phyloP scores from a whole-genome alignment of 2,888 invertebrate genomes.

The Pachymerium ferrugineum region DNA sequence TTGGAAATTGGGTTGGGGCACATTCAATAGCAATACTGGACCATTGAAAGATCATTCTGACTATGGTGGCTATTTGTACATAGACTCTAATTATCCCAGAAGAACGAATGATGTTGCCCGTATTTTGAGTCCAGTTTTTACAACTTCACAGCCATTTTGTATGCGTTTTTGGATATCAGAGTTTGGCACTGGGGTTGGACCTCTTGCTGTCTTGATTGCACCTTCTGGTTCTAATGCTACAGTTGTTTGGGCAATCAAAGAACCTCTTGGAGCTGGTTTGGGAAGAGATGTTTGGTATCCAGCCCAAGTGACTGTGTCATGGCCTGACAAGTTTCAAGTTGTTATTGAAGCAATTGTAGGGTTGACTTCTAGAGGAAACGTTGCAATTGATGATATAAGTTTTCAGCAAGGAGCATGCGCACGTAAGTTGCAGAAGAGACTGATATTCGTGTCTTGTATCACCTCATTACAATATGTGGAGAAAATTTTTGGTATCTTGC shows the following conservation, averaged over 20 bases:
- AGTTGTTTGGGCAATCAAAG: conserved; percentile 7
- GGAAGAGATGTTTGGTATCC: conserved; percentile 28
- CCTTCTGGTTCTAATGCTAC: background rate
- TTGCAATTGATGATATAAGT: conserved; percentile 56
- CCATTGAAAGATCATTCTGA: conserved; percentile 43
- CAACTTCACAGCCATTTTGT: conserved; percentile 33
- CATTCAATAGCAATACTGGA: conserved; percentile 42
- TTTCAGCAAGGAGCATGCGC: conserved; percentile 55
- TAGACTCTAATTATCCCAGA: conserved; percentile 43
- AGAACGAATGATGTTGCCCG: conserved; percentile 42
- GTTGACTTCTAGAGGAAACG: conserved; percentile 54
- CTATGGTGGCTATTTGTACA: conserved; percentile 44
- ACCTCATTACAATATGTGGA: too few relatives aligned
- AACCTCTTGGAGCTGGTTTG: conserved; percentile 28
- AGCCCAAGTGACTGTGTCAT: conserved; percentile 17
- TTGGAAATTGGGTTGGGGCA: conserved; percentile 43
- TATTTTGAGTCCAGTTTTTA: conserved; percentile 42
- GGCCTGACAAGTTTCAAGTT: conserved; percentile 45
- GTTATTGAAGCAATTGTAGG: conserved; percentile 55
- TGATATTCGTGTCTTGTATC: too few relatives aligned
- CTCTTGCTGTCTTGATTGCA: conserved; percentile 23
- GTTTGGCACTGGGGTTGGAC: conserved; percentile 35
- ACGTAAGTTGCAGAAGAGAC: conserved; percentile 46
- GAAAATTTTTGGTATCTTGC: too few relatives aligned
- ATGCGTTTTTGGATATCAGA: conserved; percentile 35